Conservation (phyloP, 2,113 vertebrate genomes). For the Gobio gobio region DNA sequence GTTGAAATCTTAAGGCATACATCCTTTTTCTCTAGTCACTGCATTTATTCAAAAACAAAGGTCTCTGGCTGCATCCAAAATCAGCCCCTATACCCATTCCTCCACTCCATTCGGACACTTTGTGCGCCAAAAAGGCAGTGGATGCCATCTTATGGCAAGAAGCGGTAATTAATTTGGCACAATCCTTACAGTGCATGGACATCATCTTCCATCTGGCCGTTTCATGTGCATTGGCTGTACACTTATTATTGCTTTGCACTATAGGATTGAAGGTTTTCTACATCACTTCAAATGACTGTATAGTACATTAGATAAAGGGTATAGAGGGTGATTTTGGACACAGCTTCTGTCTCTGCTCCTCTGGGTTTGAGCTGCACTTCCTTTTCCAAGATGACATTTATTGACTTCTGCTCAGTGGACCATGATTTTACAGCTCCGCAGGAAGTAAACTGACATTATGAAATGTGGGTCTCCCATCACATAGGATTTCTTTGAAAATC, state of each 20-base stretch:
- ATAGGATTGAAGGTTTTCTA: background rate
- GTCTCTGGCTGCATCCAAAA: background rate
- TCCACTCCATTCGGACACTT: background rate
- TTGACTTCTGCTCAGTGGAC: slow-evolving; percentile 26
- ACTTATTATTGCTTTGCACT: background rate
- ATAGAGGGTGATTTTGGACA: background rate
- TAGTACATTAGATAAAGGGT: background rate
- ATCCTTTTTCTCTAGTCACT: background rate
- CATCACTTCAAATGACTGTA: background rate
- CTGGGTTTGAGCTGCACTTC: slow-evolving; percentile 15
- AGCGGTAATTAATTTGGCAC: background rate
- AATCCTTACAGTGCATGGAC: background rate
- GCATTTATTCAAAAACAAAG: background rate
- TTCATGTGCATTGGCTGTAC: background rate
- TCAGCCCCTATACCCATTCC: too few relatives aligned
- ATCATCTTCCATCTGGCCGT: too few relatives aligned
- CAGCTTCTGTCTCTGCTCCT: background rate
- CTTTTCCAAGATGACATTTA: slow-evolving; percentile 46
- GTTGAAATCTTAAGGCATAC: background rate
- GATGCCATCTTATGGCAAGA: background rate
- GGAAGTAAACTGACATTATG: slow-evolving; percentile 29
- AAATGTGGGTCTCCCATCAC: slow-evolving; percentile 9
- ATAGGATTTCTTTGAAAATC: background rate
- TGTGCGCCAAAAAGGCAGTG: background rate
- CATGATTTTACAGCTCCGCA: slow-evolving; percentile 20